Base-by-base conservation (phyloP, 2,113 vertebrate species). In the Paramisgurnus dabryanus region DNA sequence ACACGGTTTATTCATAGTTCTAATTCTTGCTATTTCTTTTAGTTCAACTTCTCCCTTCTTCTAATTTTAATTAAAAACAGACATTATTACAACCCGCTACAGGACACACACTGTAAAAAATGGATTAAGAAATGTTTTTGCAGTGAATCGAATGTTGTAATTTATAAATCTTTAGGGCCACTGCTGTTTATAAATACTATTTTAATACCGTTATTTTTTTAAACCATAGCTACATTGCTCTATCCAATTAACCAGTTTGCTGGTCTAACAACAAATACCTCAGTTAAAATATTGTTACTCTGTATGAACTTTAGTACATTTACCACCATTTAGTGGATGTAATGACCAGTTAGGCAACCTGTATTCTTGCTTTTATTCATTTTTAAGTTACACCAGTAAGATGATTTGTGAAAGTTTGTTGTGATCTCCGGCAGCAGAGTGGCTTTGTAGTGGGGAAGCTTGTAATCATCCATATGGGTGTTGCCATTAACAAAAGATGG, bases 381-480 rank as follows among this genome's bases (percentile, higher is more conserved):
- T 49, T 75, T 5, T 22, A 47, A 18, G 27, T 76, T 45, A 65
- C 47, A 18, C 22, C 63, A 55, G 47, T 27, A 66, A 67, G 0
- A 17, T 13, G 61, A 64, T 13, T 34, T 45, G 41, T 22, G 17
- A 13, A 22, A 60, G 17, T 10, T 45, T 64, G 34, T 47, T 75
- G 70, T 75, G 73, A 39, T 74, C n/a, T 58, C 57, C 27, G 10
- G n/a, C 55, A 74, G 71, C 43, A 34, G 60, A 49, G 75, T 53
- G 63, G 75, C 63, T 75, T 75, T 75, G 60, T 64, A n/a, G 73
- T 49, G 7, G 49, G 47, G 22, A 60, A 61, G 18, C 50, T 18
- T 53, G 63, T 75, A 70, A 77, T 79, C 65, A 79, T 69, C 41
- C 34, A 57, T 79, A 47, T 18, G 67, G 69, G 13, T 74, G 63